These are phyloP conservation scores for Siderastrea radians DNA, from an alignment of 92 coral and sea anemone genomes.

Conservation along the genomic window DNA sequence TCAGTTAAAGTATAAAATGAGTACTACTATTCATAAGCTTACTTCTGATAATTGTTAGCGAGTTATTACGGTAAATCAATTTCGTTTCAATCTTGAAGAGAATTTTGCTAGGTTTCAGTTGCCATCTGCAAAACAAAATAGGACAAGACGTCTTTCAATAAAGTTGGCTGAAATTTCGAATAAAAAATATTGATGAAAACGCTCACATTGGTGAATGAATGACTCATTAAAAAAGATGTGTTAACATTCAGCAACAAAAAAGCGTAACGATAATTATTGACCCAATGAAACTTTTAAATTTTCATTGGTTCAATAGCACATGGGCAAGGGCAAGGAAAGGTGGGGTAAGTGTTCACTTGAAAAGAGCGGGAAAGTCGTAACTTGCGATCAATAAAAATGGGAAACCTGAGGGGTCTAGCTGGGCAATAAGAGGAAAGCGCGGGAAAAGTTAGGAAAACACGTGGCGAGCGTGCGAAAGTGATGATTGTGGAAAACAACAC, in stretches of 20 bases:
- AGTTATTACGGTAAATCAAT: neutral
- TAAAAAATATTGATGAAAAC: neutral
- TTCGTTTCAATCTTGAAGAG: neutral
- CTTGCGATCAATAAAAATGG: neutral
- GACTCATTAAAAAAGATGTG: no score
- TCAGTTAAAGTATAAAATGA: neutral
- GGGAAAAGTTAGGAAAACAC: no score
- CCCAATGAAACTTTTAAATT: no score
- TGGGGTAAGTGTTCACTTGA: neutral
- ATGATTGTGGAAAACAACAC: no score
- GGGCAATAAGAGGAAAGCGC: no score
- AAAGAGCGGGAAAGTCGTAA: neutral
- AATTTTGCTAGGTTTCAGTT: neutral
- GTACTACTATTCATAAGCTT: neutral
- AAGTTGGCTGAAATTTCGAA: neutral
- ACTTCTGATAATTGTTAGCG: neutral
- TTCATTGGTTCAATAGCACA: no score
- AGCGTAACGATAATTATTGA: no score
- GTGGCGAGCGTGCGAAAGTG: no score
- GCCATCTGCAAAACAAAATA: neutral
- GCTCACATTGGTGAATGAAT: no score
- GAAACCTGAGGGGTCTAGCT: no score
- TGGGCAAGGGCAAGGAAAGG: neutral
- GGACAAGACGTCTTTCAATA: neutral
- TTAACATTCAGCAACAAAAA: no score